A percentile compares a stretch with the other conserved stretches of the same genome.
These are phyloP conservation scores for Fragum whitleyi DNA, from an alignment of 2,888 invertebrate genomes.

Conservation along the genomic window DNA sequence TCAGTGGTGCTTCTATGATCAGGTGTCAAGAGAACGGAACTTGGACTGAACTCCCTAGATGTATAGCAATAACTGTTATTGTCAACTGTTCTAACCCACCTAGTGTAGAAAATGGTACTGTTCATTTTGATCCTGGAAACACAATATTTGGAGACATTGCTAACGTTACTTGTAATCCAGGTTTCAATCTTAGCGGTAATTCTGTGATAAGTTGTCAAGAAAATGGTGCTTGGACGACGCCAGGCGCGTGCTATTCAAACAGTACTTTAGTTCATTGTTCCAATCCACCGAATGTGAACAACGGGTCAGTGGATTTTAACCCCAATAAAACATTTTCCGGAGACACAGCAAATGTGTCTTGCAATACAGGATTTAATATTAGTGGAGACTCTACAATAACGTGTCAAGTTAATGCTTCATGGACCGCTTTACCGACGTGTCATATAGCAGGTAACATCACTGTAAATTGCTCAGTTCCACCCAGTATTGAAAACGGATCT, in stretches of 20 bases:
- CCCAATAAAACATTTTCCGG: not conserved
- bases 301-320: not conserved
- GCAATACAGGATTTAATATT: not conserved
- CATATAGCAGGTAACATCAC: not conserved
- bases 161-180: not conserved
- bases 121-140: not conserved
- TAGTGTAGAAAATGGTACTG: not conserved
- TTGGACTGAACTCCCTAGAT: not conserved
- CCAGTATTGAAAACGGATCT: not conserved
- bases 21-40: conserved; percentile 6
- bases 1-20: not conserved
- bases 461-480: not conserved
- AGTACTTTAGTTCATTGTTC: not conserved
- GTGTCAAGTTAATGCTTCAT: not conserved
- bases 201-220: not conserved
- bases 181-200: not conserved
- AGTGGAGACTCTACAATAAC: not conserved
- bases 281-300: not conserved
- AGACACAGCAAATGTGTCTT: not conserved
- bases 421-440: not conserved
- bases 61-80: not conserved
- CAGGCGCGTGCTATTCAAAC: not conserved
- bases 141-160: not conserved
- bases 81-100: not conserved
- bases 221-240: not conserved